Percentiles rank a stretch among this genome's conserved stretches.
Evolutionary conservation across 2,888 invertebrate species (phyloP).

Genomic region (Eumacrocentrus americanus): DNA sequence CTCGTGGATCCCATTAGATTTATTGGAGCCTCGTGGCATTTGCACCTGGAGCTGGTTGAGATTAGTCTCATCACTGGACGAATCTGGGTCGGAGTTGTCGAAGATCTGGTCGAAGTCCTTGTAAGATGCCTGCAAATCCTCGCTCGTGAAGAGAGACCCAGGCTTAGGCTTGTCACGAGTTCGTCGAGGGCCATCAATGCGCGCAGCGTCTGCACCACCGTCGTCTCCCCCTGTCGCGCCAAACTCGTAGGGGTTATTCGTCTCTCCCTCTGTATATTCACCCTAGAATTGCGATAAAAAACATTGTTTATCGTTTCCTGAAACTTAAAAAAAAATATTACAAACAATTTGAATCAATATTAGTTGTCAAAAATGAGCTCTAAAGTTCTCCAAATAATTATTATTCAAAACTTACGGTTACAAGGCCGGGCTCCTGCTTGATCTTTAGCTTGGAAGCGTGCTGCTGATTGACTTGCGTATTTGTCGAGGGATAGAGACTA

Average conservation of each 20-base stretch:
- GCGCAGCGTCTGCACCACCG: too few relatives aligned
- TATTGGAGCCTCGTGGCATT: too few relatives aligned
- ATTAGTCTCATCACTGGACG: slow-evolving; percentile 83
- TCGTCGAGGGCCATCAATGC: slow-evolving; percentile 72
- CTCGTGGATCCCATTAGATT: slow-evolving; percentile 67
- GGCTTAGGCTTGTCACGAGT: slow-evolving; percentile 91
- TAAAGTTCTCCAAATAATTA: too few relatives aligned
- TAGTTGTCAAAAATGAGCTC: too few relatives aligned
- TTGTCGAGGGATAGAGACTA: slow-evolving; percentile 70
- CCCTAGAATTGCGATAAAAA: too few relatives aligned
- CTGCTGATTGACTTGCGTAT: slow-evolving; percentile 61
- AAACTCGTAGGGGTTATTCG: slow-evolving; percentile 73
- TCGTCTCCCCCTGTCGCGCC: slow-evolving; percentile 69
- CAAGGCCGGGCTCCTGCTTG: slow-evolving; percentile 69
- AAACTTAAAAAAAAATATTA: background rate
- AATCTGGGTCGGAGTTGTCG: too few relatives aligned
- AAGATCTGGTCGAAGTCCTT: slow-evolving; percentile 95
- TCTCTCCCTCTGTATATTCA: slow-evolving; percentile 44
- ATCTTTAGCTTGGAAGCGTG: slow-evolving; percentile 65
- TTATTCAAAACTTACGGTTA: slow-evolving; percentile 46
- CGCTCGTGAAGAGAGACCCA: too few relatives aligned
- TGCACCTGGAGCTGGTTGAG: too few relatives aligned
- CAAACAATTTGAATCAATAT: background rate
- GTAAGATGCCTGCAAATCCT: slow-evolving; percentile 84
- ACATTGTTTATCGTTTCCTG: too few relatives aligned